Percentiles rank a stretch among this genome's conserved stretches.
phyloP scores from a whole-genome alignment of 2,888 invertebrate species.

The Papilio demoleus region DNA sequence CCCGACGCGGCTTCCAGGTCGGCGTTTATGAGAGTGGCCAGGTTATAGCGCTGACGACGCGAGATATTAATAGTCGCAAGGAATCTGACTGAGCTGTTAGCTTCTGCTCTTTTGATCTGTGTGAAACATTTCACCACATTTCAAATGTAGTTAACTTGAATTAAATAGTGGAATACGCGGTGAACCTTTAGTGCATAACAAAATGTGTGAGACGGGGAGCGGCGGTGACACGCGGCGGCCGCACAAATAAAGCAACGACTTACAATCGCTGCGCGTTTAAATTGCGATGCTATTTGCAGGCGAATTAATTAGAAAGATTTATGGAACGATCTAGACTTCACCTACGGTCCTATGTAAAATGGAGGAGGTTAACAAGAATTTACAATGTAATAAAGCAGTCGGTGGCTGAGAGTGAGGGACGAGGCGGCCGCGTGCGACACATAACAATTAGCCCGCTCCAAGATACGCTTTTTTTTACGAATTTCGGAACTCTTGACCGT shows the following conservation, averaged over 20 bases:
- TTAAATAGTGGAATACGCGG: not conserved
- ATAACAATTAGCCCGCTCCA: constrained; percentile 39
- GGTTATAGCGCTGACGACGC: constrained; percentile 4
- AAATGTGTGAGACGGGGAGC: constrained; percentile 8
- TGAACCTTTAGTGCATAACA: constrained; percentile 1
- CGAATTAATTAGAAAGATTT: constrained; percentile 57
- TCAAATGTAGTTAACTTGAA: not conserved
- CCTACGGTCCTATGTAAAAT: constrained; percentile 50
- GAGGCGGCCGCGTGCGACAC: constrained; percentile 45
- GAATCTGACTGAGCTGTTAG: not conserved
- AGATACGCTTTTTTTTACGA: constrained; percentile 5
- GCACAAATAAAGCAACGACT: constrained; percentile 26
- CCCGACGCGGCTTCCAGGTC: constrained; percentile 19
- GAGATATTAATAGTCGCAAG: constrained; percentile 2
- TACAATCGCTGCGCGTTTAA: constrained; percentile 44
- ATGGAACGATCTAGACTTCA: constrained; percentile 50
- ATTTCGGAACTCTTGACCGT: not conserved
- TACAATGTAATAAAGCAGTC: constrained; percentile 71
- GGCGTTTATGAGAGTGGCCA: constrained; percentile 18
- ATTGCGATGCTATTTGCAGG: constrained; percentile 45
- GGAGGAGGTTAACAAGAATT: constrained; percentile 59
- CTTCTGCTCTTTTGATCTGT: not conserved
- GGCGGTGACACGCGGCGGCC: not conserved
- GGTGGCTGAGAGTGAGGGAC: constrained; percentile 56
- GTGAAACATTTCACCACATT: not conserved